Evolutionary conservation across 2,113 vertebrate genomes (phyloP), one percentile per base, ranked within the genome.

Genomic region (Agelaius tricolor): DNA sequence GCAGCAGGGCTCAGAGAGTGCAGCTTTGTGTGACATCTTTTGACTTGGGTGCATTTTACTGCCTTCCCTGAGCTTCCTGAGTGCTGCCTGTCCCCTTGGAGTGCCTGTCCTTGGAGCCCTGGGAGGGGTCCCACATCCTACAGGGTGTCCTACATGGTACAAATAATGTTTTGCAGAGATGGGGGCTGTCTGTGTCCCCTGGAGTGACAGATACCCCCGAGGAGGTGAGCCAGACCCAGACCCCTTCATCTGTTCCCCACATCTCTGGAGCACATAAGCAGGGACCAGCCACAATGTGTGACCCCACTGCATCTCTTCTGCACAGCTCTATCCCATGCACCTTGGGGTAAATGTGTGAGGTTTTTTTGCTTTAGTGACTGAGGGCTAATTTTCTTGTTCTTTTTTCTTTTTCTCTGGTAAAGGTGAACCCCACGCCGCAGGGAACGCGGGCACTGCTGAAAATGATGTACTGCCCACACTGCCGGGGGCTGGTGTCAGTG

Each of bases 391-490:
- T 77, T 54, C 24, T 67, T 78, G 55, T 91, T 7, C 57, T 63
- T 90, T 57, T 10, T 21, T 23, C 8, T 55, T 94, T 77, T 57
- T 66, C 33, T 41, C 78, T 71, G 17, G 11, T 91, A 19, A 94
- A 99, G 99, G 99, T 99, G 84, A 99, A 98, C 28, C 98, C 99
- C 11, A 99, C 99, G 3, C 98, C 98, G 1, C 98, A 98, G 94
- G 99, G 99, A 55, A 98, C 98, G 1, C 98, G 97, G 4, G 99
- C 99, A 0, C 92, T 99, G 97, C 98, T 99, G 98, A 99, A 99
- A 96, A 99, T 99, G 99, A 98, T 98, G 97, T 99, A 99, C 97
- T 99, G 99, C 94, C 99, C 99, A 0, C 97, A 99, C 97, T 99
- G 99, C 97, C 98, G 98, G 9, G 99, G 99, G 5, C 98, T 99